Evolutionary conservation across 2,113 vertebrate genomes (phyloP).

Genomic region (Onychostoma macrolepis): DNA sequence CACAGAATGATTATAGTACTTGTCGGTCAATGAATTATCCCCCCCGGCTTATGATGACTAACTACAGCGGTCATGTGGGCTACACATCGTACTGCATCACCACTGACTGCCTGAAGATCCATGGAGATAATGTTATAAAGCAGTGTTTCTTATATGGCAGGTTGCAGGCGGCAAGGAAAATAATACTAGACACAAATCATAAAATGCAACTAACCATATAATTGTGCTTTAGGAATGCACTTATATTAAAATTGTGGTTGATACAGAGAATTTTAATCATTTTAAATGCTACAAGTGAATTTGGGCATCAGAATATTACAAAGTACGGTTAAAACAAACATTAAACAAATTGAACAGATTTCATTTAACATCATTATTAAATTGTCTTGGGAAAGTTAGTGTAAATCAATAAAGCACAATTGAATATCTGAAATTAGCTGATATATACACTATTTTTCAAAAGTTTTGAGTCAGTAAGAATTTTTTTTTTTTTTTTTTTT

Average conservation of each 20-base stretch:
- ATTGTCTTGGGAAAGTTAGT: too few species aligned
- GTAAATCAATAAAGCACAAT: background rate
- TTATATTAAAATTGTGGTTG: background rate
- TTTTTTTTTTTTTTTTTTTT: too few species aligned
- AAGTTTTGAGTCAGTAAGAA: background rate
- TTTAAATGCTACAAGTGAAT: background rate
- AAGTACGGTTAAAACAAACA: too few species aligned
- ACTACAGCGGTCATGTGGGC: constrained; percentile 3
- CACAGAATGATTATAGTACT: constrained; percentile 6
- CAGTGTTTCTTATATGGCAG: background rate
- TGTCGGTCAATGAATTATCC: background rate
- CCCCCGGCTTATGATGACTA: background rate
- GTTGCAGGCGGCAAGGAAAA: background rate
- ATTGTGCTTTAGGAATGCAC: background rate
- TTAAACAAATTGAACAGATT: too few species aligned
- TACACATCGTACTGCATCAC: background rate
- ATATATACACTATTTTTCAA: background rate
- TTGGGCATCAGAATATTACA: too few species aligned
- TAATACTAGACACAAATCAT: background rate
- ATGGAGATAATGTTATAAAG: background rate
- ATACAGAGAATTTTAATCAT: too few species aligned
- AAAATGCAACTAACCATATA: background rate
- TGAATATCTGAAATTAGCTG: background rate
- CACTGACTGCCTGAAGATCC: background rate
- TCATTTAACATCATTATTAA: too few species aligned